These are phyloP conservation scores for Phylloscopus trochiloides DNA, from an alignment of 2,113 vertebrate species.

Conservation along the genomic window DNA sequence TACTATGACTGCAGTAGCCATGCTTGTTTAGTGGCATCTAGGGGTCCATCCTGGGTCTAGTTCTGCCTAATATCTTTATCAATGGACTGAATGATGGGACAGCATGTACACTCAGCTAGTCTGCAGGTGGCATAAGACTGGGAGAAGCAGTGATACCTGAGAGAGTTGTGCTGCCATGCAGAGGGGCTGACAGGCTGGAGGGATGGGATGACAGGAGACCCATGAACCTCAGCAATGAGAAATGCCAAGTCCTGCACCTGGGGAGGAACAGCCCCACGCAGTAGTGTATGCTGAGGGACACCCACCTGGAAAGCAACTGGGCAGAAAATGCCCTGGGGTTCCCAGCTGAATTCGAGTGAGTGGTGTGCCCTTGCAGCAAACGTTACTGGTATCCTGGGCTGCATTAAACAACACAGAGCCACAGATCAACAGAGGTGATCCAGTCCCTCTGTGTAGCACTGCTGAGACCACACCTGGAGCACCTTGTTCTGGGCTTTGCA, in stretches of 20 bases:
- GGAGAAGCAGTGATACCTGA: neutral
- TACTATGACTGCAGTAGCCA: neutral
- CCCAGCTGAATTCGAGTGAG: rapidly evolving
- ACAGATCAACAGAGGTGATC: neutral
- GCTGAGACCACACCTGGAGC: neutral
- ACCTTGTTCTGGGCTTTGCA: neutral
- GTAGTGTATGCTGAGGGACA: neutral
- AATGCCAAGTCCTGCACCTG: neutral
- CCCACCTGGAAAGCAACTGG: neutral
- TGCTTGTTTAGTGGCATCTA: neutral
- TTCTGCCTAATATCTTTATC: neutral
- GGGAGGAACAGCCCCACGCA: neutral
- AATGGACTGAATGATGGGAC: neutral
- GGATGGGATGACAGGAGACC: neutral
- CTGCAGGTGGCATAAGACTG: neutral
- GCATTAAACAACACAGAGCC: neutral
- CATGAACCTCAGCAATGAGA: neutral
- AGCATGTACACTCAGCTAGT: neutral
- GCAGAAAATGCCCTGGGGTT: neutral
- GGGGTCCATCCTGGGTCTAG: neutral
- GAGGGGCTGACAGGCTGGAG: neutral
- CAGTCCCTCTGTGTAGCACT: neutral
- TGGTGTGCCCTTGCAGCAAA: neutral
- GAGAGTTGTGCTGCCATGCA: neutral
- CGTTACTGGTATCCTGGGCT: neutral